A percentile compares a stretch with the other conserved stretches of the same genome.
These are phyloP conservation scores for Vidua macroura DNA, from an alignment of 2,113 vertebrate genomes.

Conservation along the genomic window DNA sequence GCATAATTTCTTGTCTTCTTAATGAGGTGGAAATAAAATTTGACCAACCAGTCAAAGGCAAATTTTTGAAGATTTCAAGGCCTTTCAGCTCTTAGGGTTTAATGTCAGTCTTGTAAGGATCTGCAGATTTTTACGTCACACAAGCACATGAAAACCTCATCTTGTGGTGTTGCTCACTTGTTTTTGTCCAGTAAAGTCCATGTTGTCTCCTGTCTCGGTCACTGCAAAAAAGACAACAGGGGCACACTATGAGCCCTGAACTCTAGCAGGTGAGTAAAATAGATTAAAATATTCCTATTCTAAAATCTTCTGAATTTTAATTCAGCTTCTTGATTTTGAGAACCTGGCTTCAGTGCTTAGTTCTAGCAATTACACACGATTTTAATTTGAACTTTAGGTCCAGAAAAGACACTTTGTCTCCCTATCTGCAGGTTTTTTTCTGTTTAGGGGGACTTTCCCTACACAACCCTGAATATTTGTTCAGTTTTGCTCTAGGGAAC, in stretches of 20 bases:
- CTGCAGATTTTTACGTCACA: neutral
- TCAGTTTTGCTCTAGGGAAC: neutral
- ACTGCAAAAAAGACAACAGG: neutral
- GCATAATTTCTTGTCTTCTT: neutral
- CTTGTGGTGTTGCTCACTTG: neutral
- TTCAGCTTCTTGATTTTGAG: neutral
- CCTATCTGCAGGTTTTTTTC: neutral
- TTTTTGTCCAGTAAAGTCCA: neutral
- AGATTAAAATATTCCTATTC: neutral
- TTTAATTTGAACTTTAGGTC: neutral
- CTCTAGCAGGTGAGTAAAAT: neutral
- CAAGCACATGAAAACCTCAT: neutral
- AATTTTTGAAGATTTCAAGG: neutral
- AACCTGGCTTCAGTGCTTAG: neutral
- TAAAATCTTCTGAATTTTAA: neutral
- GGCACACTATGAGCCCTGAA: neutral
- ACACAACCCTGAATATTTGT: neutral
- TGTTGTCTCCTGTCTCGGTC: neutral
- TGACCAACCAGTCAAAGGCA: neutral
- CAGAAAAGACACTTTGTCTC: neutral
- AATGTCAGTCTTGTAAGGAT: neutral
- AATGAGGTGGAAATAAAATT: neutral
- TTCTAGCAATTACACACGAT: rapidly evolving
- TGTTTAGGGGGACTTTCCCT: neutral
- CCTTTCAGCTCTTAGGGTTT: neutral